Base-by-base conservation (phyloP, 2,113 vertebrate species). In the Leptocoma aspasia region DNA sequence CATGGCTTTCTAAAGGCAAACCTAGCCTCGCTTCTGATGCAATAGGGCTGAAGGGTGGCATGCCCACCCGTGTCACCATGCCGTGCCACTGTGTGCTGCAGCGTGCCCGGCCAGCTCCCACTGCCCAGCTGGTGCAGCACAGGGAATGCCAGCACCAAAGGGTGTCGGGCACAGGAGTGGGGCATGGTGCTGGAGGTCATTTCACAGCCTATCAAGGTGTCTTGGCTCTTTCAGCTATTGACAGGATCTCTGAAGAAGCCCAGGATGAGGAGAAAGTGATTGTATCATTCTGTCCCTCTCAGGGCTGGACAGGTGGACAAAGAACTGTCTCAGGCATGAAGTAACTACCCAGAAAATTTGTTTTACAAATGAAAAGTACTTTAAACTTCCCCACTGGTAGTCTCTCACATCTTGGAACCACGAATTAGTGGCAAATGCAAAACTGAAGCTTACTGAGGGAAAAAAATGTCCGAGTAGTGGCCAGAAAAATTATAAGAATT, bases 31-130 rank as follows among this genome's bases (percentile, higher is more conserved):
- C 12, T 35, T 63, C 23, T 63, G 69, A 44, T 60, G 64, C 31
- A 28, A 2, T 39, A 3, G 0, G 0, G 13, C 56, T 3, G 4
- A 42, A 47, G 66, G 5, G 1, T 60, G 59, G 41, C 28, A 17
- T 2, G 4, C 14, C 54, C 44, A 53, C 35, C 33, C 0, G 0
- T 31, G 68, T 27, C 22, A 1, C 69, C 6, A 0, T 11, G 72
- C 33, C 0, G 0, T 49, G 31, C 44, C 15, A 3, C 6, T 7
- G 15, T 1, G 1, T 9, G 18, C 69, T 12, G 6, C 14, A 19
- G 44, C 0, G 0, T n/a, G 31, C 31, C 26, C 1, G 0, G 50
- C 17, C 70, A 41, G 26, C 19, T 45, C 52, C 42, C 0, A 3
- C 17, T 5, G 5, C 37, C 54, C 2, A 0, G 37, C 16, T 49